phyloP scores from a whole-genome alignment of 2,113 vertebrate species.

The Nipponia nippon region DNA sequence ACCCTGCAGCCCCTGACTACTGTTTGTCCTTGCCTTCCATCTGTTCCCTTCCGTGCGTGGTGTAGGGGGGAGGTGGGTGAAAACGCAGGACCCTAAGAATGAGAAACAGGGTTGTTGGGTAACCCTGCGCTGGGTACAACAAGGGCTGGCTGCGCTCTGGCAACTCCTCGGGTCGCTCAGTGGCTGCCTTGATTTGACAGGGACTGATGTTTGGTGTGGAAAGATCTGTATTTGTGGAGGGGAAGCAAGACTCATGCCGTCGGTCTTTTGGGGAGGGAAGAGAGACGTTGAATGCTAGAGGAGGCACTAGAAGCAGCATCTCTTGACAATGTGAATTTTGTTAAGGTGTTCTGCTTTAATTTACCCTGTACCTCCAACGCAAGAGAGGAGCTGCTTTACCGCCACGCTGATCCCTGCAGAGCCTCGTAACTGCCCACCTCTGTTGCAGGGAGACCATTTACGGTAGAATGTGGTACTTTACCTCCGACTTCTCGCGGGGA shows the following conservation, averaged over 20 bases:
- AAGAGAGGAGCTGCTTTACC: background rate
- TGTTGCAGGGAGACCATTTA: conserved; percentile 87
- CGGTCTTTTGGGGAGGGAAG: background rate
- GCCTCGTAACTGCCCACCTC: background rate
- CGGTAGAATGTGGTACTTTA: conserved; percentile 91
- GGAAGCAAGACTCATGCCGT: background rate
- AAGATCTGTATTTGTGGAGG: background rate
- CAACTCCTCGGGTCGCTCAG: fast-evolving
- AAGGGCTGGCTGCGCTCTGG: background rate
- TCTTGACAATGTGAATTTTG: background rate
- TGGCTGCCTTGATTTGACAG: background rate
- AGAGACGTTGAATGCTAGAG: background rate
- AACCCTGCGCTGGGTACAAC: fast-evolving
- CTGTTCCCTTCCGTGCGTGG: fast-evolving
- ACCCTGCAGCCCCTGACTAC: background rate
- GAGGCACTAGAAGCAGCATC: background rate
- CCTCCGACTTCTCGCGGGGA: conserved; percentile 89
- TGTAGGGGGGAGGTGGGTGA: background rate
- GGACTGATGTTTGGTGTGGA: background rate
- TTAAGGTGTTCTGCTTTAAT: background rate
- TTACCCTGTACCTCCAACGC: background rate
- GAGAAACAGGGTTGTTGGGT: background rate
- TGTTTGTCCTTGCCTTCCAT: background rate
- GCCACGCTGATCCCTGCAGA: fast-evolving
- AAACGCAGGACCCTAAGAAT: background rate